Evolutionary conservation across 2,113 vertebrate genomes (phyloP).

Genomic region (Gracilinanus agilis): DNA sequence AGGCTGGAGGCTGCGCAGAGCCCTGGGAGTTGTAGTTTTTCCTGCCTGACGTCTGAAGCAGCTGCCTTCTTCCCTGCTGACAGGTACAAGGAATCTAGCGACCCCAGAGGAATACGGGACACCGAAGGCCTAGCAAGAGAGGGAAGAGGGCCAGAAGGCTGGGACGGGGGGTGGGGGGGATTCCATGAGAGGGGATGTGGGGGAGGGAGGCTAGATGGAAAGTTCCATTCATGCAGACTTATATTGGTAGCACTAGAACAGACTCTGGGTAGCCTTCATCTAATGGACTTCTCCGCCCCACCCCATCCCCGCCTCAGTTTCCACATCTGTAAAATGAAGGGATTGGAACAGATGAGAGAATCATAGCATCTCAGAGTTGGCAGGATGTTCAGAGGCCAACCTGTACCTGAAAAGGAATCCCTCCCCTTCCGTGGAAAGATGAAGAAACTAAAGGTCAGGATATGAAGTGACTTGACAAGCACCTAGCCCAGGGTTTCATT

Average conservation of each 20-base stretch:
- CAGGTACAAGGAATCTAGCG: slow-evolving; percentile 42
- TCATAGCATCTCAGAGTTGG: not conserved
- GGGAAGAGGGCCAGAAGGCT: not conserved
- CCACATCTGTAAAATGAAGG: not conserved
- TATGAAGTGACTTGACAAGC: not conserved
- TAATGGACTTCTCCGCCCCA: not conserved
- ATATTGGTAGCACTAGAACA: not conserved
- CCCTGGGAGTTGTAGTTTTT: slow-evolving; percentile 78
- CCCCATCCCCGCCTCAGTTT: not conserved
- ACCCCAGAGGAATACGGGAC: not conserved
- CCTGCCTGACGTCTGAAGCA: not conserved
- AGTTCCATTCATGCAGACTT: not conserved
- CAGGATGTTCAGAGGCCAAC: not conserved
- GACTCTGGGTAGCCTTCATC: not conserved
- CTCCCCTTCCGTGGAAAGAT: not conserved
- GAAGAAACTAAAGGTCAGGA: not conserved
- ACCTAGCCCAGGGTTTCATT: not conserved
- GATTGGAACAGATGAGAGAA: not conserved
- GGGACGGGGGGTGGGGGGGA: too few relatives aligned
- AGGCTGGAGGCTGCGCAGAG: slow-evolving; percentile 23
- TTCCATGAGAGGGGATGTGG: not conserved
- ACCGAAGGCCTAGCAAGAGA: not conserved
- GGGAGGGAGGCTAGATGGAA: not conserved
- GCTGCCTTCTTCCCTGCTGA: slow-evolving; percentile 25
- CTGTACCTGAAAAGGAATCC: not conserved